Conservation (phyloP, 2,888 invertebrate species). For the Corbicula japonica region DNA sequence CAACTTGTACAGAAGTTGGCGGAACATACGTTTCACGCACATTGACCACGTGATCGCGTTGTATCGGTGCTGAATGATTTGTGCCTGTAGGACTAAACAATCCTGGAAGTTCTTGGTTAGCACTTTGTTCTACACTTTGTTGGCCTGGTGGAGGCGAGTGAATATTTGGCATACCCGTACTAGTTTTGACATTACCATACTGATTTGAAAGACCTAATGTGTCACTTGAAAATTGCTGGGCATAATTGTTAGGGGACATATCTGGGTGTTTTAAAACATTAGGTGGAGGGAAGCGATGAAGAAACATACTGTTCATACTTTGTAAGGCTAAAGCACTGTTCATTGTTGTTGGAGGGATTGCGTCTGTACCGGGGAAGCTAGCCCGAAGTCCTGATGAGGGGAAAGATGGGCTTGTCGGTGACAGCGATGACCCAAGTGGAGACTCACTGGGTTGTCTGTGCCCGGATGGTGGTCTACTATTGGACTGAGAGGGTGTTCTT, state of each 20-base stretch:
- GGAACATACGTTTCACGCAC: not conserved
- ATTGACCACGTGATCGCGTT: not conserved
- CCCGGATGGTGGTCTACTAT: constrained; percentile 55
- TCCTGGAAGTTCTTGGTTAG: constrained; percentile 54
- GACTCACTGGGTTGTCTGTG: constrained; percentile 58
- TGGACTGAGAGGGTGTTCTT: constrained; percentile 49
- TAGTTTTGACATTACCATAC: too few relatives aligned
- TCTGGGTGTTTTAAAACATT: too few relatives aligned
- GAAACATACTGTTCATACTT: too few relatives aligned
- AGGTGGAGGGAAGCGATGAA: too few relatives aligned
- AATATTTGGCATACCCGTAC: constrained; percentile 1
- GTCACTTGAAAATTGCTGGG: too few relatives aligned
- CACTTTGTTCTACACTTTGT: constrained; percentile 16
- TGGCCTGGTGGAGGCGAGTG: not conserved
- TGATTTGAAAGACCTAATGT: too few relatives aligned
- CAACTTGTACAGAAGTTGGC: constrained; percentile 3
- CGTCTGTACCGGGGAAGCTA: not conserved
- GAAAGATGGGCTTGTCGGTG: constrained; percentile 40
- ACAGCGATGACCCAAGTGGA: constrained; percentile 53
- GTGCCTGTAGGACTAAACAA: constrained; percentile 46
- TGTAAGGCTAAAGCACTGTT: too few relatives aligned
- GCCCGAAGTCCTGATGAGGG: too few relatives aligned
- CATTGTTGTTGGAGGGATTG: too few relatives aligned
- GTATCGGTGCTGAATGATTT: not conserved
- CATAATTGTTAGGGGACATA: too few relatives aligned